Conservation (phyloP, 53 echinoderm and acorn worm species). For the Paelopatides confundens region DNA sequence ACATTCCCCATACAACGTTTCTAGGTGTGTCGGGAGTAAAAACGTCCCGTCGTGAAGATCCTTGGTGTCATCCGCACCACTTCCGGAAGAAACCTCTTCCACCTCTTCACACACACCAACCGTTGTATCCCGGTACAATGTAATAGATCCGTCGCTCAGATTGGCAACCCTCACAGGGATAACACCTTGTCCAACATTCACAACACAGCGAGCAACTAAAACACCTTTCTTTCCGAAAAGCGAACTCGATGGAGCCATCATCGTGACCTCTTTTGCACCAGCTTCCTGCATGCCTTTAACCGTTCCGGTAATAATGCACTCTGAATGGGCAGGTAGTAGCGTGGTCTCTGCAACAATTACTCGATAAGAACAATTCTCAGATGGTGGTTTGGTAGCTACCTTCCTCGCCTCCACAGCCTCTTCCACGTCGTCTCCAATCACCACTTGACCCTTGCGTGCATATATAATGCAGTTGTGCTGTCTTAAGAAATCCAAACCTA, state of each 20-base stretch:
- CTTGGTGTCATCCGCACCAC: neutral
- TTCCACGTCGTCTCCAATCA: neutral
- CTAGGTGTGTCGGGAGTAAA: neutral
- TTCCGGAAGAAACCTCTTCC: conserved; percentile 23
- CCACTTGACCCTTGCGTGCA: neutral
- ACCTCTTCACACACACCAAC: conserved; percentile 35
- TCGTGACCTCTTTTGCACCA: neutral
- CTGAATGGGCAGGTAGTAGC: neutral
- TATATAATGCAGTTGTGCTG: conserved; percentile 9
- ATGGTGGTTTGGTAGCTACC: neutral
- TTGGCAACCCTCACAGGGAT: conserved; percentile 7
- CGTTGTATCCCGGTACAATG: conserved; percentile 22
- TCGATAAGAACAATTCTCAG: neutral
- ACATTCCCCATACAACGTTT: neutral
- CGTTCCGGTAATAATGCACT: neutral
- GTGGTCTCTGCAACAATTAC: conserved; percentile 13
- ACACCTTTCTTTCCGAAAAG: conserved; percentile 7
- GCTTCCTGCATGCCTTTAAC: neutral
- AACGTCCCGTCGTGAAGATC: neutral
- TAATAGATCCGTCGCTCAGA: neutral
- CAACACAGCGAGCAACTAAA: neutral
- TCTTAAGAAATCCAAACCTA: conserved; percentile 6
- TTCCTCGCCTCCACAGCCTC: neutral
- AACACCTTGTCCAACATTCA: neutral
- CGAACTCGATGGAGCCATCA: neutral